These are phyloP conservation scores for Hecatera dysodea DNA, from an alignment of 2,888 invertebrate species.

Conservation along the genomic window DNA sequence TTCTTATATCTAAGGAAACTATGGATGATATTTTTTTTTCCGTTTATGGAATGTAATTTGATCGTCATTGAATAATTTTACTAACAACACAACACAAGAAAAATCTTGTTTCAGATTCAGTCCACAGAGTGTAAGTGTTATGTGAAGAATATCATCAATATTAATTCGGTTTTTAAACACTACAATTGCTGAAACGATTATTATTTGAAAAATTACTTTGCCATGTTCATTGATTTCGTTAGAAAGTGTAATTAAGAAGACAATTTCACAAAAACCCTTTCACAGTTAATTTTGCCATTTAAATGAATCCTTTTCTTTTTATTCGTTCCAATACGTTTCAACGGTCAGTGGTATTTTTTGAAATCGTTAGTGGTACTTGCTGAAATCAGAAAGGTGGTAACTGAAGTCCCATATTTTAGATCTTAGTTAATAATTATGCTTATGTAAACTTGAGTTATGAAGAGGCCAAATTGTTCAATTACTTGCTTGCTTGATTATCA, in stretches of 20 bases:
- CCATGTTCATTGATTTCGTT: neutral
- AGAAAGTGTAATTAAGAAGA: neutral
- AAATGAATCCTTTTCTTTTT: neutral
- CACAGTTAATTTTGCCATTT: neutral
- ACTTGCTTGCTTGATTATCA: too few relatives aligned
- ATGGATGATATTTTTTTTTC: too few relatives aligned
- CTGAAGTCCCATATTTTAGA: too few relatives aligned
- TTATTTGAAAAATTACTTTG: neutral
- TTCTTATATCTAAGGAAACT: too few relatives aligned
- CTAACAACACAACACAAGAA: neutral
- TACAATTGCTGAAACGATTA: neutral
- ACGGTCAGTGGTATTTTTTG: neutral
- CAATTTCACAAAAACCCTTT: neutral
- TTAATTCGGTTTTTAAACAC: neutral
- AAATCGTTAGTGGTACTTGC: neutral
- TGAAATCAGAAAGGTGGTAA: too few relatives aligned
- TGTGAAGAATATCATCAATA: neutral
- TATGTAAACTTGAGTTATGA: too few relatives aligned
- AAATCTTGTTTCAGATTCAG: conserved; percentile 8
- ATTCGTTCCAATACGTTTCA: neutral
- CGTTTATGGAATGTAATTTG: too few relatives aligned
- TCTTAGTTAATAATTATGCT: too few relatives aligned
- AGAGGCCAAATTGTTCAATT: too few relatives aligned
- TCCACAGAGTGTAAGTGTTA: neutral
- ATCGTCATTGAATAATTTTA: neutral